Evolutionary conservation across 2,797 vertebrate genomes (phyloP).

Genomic region (Diceros bicornis): DNA sequence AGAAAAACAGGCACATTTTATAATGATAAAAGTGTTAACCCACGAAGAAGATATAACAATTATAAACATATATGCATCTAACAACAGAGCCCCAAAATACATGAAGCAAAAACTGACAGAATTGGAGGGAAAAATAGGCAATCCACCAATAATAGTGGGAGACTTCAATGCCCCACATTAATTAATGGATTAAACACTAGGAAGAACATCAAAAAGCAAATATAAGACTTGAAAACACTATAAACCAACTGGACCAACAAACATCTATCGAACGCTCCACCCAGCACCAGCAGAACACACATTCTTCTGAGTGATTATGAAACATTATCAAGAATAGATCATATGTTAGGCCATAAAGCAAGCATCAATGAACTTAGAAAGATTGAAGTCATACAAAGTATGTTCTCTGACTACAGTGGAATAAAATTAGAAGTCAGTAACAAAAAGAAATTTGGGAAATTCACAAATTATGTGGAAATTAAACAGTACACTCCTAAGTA

Average conservation of each 20-base stretch:
- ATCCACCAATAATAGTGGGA: background rate
- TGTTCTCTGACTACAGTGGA: background rate
- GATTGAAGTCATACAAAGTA: background rate
- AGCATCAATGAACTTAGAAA: background rate
- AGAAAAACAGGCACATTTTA: background rate
- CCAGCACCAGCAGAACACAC: background rate
- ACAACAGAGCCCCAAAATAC: background rate
- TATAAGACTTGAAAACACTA: background rate
- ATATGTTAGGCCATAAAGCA: background rate
- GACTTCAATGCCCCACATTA: background rate
- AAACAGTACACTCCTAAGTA: background rate
- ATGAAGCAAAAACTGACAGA: background rate
- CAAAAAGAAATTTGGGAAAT: background rate
- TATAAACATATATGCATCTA: background rate
- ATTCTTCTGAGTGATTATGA: background rate
- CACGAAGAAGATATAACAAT: background rate
- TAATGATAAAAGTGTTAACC: background rate
- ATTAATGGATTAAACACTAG: background rate
- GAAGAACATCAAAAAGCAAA: background rate
- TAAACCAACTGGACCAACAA: background rate
- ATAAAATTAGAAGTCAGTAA: background rate
- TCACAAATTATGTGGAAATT: background rate
- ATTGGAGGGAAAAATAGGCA: background rate
- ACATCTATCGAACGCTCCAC: no score
- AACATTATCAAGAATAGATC: background rate